Conservation (phyloP, 2,797 vertebrate species). For the Botia almorhae region DNA sequence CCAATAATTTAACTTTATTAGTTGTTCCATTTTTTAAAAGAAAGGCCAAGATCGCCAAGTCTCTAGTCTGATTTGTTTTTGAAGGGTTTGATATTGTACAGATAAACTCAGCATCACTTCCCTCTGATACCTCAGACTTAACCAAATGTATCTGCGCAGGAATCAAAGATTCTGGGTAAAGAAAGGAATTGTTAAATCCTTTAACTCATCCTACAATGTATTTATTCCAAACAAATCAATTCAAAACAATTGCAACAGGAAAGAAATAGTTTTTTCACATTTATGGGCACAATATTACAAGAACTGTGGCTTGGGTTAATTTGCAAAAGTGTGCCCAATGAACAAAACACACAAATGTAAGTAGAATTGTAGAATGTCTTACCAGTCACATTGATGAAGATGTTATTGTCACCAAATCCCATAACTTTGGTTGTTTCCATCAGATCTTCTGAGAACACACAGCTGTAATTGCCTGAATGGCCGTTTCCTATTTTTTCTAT, state of each 20-base stretch:
- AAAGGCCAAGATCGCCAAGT: slow-evolving; percentile 9
- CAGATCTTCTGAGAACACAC: slow-evolving; percentile 3
- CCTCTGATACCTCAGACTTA: slow-evolving; percentile 5
- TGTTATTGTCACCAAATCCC: background rate
- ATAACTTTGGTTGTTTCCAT: background rate
- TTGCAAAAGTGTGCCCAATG: background rate
- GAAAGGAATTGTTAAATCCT: background rate
- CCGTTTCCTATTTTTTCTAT: background rate
- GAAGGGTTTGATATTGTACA: slow-evolving; percentile 1
- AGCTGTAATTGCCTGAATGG: slow-evolving; percentile 20
- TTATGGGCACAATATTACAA: background rate
- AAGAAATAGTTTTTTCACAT: background rate
- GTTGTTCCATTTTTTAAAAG: slow-evolving; percentile 15
- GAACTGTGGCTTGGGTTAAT: too few relatives aligned
- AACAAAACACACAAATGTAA: background rate
- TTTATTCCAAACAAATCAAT: background rate
- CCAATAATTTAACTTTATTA: slow-evolving; percentile 19
- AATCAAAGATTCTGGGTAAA: slow-evolving; percentile 15
- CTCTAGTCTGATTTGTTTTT: background rate
- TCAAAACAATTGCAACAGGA: background rate
- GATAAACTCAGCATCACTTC: slow-evolving; percentile 20
- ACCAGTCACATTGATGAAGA: slow-evolving; percentile 27
- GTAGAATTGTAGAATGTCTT: background rate
- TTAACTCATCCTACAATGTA: background rate
- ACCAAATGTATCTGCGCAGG: background rate